Percentiles rank a stretch among this genome's conserved stretches.
Evolutionary conservation across 1,140 invertebrate species (phyloP).

Genomic region (Drosophila persimilis): DNA sequence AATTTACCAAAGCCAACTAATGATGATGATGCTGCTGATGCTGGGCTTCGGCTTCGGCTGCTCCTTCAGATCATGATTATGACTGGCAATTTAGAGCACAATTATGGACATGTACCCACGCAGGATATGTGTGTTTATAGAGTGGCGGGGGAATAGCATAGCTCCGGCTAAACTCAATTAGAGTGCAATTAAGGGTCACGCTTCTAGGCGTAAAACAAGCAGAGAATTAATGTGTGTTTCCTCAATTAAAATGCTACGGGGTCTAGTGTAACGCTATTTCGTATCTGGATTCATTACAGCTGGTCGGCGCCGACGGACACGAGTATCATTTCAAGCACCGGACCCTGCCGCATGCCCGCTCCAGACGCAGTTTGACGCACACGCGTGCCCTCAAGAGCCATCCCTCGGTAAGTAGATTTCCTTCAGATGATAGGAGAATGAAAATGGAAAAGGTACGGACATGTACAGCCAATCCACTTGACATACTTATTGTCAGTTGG

Average conservation of each 20-base stretch:
- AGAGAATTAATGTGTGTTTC: constrained; percentile 64
- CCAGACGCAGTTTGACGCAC: constrained; percentile 93
- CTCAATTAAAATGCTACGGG: constrained; percentile 63
- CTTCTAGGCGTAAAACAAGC: constrained; percentile 43
- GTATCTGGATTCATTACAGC: constrained; percentile 60
- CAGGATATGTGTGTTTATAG: constrained; percentile 3
- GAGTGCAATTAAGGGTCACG: constrained; percentile 64
- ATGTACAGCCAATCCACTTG: constrained; percentile 2
- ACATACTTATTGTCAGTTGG: constrained; percentile 2
- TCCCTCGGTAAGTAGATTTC: constrained; percentile 90
- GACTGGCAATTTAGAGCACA: constrained; percentile 72
- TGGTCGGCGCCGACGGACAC: constrained; percentile 92
- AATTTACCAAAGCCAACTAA: constrained; percentile 64
- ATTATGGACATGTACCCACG: constrained; percentile 48
- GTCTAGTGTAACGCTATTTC: constrained; percentile 54
- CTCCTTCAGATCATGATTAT: constrained; percentile 53
- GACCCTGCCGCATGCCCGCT: constrained; percentile 92
- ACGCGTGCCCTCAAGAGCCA: constrained; percentile 93
- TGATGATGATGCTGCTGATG: constrained; percentile 45
- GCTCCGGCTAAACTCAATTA: constrained; percentile 62
- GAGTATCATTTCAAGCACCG: constrained; percentile 97
- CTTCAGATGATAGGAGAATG: constrained; percentile 13
- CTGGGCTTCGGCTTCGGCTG: constrained; percentile 10
- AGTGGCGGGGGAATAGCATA: constrained; percentile 5
- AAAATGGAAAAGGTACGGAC: constrained; percentile 5